phyloP scores from a whole-genome alignment of 2,797 vertebrate species.

The Sebastes variabilis region DNA sequence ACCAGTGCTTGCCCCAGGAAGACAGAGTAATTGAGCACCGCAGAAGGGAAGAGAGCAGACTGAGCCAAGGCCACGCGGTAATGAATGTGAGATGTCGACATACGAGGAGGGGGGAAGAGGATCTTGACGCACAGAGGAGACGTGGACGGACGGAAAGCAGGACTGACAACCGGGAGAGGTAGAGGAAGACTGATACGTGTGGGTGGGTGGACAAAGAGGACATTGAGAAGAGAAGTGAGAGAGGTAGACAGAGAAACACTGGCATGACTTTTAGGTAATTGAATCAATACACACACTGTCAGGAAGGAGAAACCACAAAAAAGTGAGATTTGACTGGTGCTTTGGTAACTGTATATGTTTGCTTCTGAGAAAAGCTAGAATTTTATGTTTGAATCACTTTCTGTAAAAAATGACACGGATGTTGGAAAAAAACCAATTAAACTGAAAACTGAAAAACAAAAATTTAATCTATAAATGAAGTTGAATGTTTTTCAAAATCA shows the following conservation, averaged over 20 bases:
- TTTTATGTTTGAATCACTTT: background rate
- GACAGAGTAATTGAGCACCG: constrained; percentile 95
- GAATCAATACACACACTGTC: constrained; percentile 59
- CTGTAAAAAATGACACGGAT: background rate
- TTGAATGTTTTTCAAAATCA: background rate
- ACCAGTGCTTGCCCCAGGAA: constrained; percentile 90
- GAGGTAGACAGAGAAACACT: constrained; percentile 30
- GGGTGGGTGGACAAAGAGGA: constrained; percentile 29
- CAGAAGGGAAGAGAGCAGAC: constrained; percentile 83
- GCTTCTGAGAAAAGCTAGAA: background rate
- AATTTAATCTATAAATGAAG: background rate
- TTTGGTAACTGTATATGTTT: background rate
- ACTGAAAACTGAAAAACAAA: background rate
- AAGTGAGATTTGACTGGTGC: constrained; percentile 7
- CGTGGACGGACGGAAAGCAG: constrained; percentile 44
- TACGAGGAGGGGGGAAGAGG: constrained; percentile 72
- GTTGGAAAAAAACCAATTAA: background rate
- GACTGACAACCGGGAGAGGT: constrained; percentile 40
- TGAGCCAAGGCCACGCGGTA: constrained; percentile 93
- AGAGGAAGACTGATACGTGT: constrained; percentile 27
- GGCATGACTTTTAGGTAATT: constrained; percentile 61
- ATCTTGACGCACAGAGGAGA: constrained; percentile 23
- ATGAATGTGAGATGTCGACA: constrained; percentile 94
- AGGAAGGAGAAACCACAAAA: constrained; percentile 40
- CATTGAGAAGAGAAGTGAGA: constrained; percentile 13